These are phyloP conservation scores for Pimpla rufipes DNA, from an alignment of 2,888 invertebrate species.

Conservation along the genomic window DNA sequence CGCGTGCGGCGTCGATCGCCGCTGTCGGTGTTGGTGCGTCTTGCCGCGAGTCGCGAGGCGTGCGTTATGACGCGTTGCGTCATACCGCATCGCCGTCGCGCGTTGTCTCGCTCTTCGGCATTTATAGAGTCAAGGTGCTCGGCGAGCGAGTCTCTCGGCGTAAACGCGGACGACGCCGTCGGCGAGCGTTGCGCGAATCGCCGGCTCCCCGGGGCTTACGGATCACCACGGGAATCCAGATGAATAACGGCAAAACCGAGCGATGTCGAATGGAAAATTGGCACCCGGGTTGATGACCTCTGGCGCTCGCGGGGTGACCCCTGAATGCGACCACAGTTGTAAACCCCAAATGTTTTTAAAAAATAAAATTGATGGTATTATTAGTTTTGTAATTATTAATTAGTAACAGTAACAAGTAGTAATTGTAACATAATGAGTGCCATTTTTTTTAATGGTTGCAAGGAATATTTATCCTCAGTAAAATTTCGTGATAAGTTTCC, in stretches of 20 bases:
- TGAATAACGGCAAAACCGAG: not conserved
- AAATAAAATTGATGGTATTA: too few species aligned
- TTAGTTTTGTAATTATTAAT: too few species aligned
- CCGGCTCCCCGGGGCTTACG: not conserved
- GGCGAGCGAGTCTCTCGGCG: not conserved
- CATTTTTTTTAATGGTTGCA: too few species aligned
- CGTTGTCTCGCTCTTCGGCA: constrained; percentile 36
- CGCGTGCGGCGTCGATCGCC: not conserved
- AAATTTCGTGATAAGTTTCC: too few species aligned
- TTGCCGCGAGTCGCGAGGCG: not conserved
- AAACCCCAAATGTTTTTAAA: too few species aligned
- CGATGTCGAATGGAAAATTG: not conserved
- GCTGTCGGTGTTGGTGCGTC: not conserved
- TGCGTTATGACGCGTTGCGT: constrained; percentile 32
- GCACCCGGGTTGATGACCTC: not conserved
- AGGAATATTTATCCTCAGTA: too few species aligned
- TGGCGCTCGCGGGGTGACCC: not conserved
- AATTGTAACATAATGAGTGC: too few species aligned
- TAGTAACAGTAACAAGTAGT: too few species aligned
- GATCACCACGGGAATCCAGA: not conserved
- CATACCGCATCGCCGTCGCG: not conserved
- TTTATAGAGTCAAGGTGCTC: constrained; percentile 45
- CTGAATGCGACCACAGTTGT: not conserved
- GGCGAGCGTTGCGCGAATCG: not conserved
- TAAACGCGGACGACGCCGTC: not conserved